Conservation (phyloP, 2,797 vertebrate species). For the Antrozous pallidus region DNA sequence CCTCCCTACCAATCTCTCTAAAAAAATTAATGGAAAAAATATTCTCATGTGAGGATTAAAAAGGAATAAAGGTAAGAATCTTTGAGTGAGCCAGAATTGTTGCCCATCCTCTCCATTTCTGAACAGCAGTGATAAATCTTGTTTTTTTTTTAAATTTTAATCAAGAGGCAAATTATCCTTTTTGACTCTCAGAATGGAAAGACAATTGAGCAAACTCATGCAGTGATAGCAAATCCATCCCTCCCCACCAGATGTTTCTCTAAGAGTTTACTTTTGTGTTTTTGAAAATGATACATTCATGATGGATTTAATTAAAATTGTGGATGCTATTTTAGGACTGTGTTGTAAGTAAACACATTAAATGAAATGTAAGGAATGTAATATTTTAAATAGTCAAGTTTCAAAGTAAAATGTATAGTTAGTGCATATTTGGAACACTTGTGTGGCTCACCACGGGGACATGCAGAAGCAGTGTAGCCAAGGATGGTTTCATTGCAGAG, state of each 20-base stretch:
- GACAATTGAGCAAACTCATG: background rate
- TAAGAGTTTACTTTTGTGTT: slow-evolving; percentile 22
- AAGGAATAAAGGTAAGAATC: background rate
- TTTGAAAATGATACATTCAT: background rate
- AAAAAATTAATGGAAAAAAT: background rate
- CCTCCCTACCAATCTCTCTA: background rate
- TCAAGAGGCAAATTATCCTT: background rate
- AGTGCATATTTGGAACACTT: background rate
- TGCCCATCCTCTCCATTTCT: background rate
- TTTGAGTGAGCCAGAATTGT: slow-evolving; percentile 1
- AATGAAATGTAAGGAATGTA: background rate
- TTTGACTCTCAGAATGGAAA: slow-evolving; percentile 24
- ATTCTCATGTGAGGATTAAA: background rate
- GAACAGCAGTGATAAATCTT: background rate
- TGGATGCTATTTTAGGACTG: background rate
- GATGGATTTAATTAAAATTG: background rate
- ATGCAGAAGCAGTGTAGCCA: background rate
- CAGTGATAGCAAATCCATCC: background rate
- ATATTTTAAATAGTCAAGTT: slow-evolving; percentile 35
- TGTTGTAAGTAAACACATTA: background rate
- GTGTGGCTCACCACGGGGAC: background rate
- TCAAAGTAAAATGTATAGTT: background rate
- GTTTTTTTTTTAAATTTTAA: background rate
- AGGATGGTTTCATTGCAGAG: background rate
- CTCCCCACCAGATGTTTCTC: background rate